Conservation (phyloP, 2,113 vertebrate species). For the Salminus brasiliensis region DNA sequence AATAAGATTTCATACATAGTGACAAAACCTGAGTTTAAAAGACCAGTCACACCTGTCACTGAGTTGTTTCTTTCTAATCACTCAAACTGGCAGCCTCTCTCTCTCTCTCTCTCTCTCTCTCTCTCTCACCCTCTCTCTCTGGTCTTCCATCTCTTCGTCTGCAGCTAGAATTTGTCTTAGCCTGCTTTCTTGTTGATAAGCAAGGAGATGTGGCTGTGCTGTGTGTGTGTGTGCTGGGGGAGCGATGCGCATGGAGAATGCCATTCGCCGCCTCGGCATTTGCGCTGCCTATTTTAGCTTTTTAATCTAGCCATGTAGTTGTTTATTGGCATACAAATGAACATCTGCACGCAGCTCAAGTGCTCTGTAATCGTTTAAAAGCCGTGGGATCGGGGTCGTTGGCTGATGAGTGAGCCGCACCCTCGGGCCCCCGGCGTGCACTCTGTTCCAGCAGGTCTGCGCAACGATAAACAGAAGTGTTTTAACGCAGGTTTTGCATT, state of each 20-base stretch:
- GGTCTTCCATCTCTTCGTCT: background rate
- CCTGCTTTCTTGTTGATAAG: background rate
- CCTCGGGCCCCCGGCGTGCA: constrained; percentile 62
- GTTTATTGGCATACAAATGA: constrained; percentile 77
- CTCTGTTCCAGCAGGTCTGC: constrained; percentile 36
- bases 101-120: background rate
- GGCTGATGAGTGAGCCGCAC: constrained; percentile 66
- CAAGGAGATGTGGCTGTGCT: background rate
- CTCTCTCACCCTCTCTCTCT: background rate
- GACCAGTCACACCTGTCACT: background rate
- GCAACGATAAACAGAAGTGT: background rate
- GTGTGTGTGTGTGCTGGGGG: background rate
- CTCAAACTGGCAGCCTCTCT: background rate
- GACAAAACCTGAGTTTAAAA: background rate
- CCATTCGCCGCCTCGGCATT: constrained; percentile 68
- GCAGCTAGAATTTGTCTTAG: background rate
- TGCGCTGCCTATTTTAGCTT: constrained; percentile 66
- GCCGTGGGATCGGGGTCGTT: constrained; percentile 60
- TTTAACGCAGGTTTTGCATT: constrained; percentile 3
- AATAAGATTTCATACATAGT: background rate
- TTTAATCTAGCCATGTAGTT: constrained; percentile 75
- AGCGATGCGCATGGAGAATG: constrained; percentile 33
- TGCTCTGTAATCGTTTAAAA: constrained; percentile 71
- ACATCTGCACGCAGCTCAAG: constrained; percentile 71
- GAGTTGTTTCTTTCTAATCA: background rate